These are phyloP conservation scores for Drepana falcataria DNA, from an alignment of 2,888 invertebrate species.

Conservation along the genomic window DNA sequence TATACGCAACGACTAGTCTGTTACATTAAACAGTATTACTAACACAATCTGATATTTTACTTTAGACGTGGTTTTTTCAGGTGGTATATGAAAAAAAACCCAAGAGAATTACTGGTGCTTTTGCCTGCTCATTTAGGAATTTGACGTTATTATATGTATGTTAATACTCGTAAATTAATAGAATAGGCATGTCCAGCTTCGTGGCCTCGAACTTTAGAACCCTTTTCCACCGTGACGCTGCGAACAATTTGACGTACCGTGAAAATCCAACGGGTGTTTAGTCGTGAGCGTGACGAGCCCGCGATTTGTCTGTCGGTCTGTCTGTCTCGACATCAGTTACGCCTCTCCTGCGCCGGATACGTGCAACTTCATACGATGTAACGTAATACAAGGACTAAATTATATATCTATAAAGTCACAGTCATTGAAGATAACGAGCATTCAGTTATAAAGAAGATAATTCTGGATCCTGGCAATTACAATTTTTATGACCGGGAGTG, in stretches of 20 bases:
- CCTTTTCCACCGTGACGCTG: not conserved
- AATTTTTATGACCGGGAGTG: constrained; percentile 10
- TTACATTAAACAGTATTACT: no score
- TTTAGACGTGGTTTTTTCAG: no score
- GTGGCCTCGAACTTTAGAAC: not conserved
- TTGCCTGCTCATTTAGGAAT: no score
- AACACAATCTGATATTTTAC: no score
- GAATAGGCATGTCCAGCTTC: no score
- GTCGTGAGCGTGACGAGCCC: constrained; percentile 29
- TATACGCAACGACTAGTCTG: no score
- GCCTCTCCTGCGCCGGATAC: constrained; percentile 31
- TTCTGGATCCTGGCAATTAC: constrained; percentile 26
- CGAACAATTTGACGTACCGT: constrained; percentile 17
- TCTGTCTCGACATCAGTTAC: constrained; percentile 33
- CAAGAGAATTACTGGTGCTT: no score
- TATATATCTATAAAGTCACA: constrained; percentile 14
- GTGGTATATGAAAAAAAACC: no score
- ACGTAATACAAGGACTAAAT: not conserved
- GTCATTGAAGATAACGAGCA: constrained; percentile 45
- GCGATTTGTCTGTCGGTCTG: constrained; percentile 25
- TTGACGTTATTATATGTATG: no score
- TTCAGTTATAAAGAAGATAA: constrained; percentile 35
- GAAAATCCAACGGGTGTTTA: constrained; percentile 16
- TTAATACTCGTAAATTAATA: no score
- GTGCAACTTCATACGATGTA: constrained; percentile 15